Percentiles rank a stretch among this genome's conserved stretches.
Conservation (phyloP, 1,140 invertebrate genomes). For the Magallana angulata region DNA sequence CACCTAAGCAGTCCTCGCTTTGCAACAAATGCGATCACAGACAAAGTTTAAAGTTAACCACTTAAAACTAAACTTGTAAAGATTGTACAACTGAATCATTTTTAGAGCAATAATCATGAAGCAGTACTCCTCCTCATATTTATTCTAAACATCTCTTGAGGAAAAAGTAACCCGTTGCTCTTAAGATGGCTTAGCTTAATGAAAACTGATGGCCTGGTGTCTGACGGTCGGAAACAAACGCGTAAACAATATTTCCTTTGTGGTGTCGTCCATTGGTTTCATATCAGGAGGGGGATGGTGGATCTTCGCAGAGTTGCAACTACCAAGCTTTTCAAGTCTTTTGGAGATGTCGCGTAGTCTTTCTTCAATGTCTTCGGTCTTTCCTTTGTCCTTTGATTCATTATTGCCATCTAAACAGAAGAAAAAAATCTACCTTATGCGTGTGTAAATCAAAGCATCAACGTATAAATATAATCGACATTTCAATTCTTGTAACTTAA, state of each 20-base stretch:
- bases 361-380: conserved; percentile 43
- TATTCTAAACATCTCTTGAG: no score
- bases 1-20: background rate
- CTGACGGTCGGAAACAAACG: conserved; percentile 40
- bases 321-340: conserved; percentile 38
- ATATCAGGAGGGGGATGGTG: conserved; percentile 32
- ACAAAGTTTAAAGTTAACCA: background rate
- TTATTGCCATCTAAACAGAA: background rate
- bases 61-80: background rate
- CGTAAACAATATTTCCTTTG: conserved; percentile 27
- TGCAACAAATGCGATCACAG: background rate
- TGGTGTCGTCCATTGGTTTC: conserved; percentile 14
- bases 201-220: conserved; percentile 29
- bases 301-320: background rate
- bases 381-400: background rate
- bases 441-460: no score
- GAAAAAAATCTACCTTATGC: background rate
- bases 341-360: conserved; percentile 30
- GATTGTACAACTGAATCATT: background rate
- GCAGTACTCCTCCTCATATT: no score
- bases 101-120: no score
- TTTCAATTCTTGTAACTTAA: no score
- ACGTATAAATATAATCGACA: no score
- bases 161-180: no score
- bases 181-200: conserved; percentile 1